Base-by-base conservation (phyloP, 1,140 invertebrate genomes). In the Sycobia sp. region DNA sequence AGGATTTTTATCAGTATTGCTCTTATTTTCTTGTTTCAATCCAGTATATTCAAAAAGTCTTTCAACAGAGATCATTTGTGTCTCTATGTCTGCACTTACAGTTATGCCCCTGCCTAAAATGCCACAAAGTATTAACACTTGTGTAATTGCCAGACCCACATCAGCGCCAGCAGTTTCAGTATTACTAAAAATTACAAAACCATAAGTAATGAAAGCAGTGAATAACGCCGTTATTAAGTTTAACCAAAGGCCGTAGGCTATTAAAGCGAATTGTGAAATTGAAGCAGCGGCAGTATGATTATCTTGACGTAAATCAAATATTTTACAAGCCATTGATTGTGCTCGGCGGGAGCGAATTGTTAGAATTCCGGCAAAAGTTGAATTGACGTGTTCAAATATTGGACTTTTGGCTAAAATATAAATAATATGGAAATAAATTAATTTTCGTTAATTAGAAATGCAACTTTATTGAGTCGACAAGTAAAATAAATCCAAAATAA, bases 71-170 rank as follows among this genome's bases (percentile, higher is more conserved):
- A 90, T 91, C 87, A 94, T 91, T 76, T 92, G 87, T 63, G 89
- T 91, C 70, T 87, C 84, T 10, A 87, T 81, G 70, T 87, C 86
- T 16, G 86, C 88, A 10, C 88, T 88, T 75, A 93, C 90, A 51
- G 90, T 80, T 61, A 94, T 88, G 13, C 89, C 90, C 87, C 89
- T 93, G 79, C 93, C 91, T 57, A 95, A 86, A 79, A 91, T 86
- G 1, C 89, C 89, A 22, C 88, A 89, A 57, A 95, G 77, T 0
- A 86, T 85, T 36, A 92, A 87, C 3, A 87, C 87, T 72, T 93
- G 92, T 0, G 91, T 89, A 50, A 95, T 87, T 1, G 90, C 88
- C 46, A 96, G 69, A 16, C 92, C 93, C 3, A 94, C 91, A 22
- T 87, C 73, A 10, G 87, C 88, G 0, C 82, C 86, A 72, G 59